Percentiles rank a stretch among this genome's conserved stretches.
Conservation (phyloP, 2,113 vertebrate genomes). For the Lagopus muta region DNA sequence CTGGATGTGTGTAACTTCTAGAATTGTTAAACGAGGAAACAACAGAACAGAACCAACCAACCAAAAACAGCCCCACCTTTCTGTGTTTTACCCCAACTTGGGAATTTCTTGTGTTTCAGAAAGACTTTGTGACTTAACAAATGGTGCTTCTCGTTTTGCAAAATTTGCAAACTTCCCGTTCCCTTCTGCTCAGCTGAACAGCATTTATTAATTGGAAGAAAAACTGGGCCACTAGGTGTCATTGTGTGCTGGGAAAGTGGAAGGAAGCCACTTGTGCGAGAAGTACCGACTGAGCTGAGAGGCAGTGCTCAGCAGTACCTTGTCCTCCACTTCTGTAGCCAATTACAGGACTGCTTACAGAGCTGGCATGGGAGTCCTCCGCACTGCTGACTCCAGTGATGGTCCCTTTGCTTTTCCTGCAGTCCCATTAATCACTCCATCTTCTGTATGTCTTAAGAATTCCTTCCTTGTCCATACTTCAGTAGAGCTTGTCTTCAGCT, state of each 20-base stretch:
- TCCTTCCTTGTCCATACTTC: not conserved
- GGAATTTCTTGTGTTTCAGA: not conserved
- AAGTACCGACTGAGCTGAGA: not conserved
- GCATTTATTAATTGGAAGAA: not conserved
- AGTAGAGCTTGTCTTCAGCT: not conserved
- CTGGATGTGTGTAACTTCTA: not conserved
- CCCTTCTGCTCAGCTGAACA: not conserved
- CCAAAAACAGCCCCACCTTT: no score
- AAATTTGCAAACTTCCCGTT: not conserved
- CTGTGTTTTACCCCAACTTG: not conserved
- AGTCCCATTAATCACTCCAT: not conserved
- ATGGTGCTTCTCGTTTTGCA: not conserved
- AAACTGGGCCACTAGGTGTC: constrained; percentile 9
- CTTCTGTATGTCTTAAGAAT: not conserved
- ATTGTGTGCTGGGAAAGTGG: not conserved
- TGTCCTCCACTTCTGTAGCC: not conserved
- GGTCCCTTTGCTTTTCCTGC: not conserved
- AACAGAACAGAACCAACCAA: not conserved
- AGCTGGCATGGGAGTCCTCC: not conserved
- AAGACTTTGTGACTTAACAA: not conserved
- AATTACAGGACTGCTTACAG: not conserved
- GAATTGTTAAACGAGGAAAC: not conserved
- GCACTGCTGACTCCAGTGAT: accelerated
- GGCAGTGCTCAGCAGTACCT: not conserved
- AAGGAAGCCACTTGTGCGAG: not conserved